phyloP scores from a whole-genome alignment of 92 coral and sea anemone genomes.

The Chrysogorgia sp. region DNA sequence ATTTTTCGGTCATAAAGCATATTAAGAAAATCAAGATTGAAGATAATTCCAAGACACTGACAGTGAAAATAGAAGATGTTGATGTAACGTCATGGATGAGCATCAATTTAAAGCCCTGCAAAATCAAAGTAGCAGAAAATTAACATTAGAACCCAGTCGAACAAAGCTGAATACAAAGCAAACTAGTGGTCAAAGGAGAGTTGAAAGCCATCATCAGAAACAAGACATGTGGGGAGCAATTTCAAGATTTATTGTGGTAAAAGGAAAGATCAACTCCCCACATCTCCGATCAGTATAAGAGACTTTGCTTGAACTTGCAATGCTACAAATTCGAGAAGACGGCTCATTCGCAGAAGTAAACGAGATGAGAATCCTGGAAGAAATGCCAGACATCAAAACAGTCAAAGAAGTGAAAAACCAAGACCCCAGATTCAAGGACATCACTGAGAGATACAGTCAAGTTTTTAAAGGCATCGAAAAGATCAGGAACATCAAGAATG shows the following conservation, averaged over 20 bases:
- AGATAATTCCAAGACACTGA: background rate
- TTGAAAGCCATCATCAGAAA: no score
- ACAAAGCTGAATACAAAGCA: no score
- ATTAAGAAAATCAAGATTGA: no score
- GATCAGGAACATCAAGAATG: conserved; percentile 65
- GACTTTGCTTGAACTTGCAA: conserved; percentile 51
- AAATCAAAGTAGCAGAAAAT: conserved; percentile 27
- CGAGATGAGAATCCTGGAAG: conserved; percentile 44
- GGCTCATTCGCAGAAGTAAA: conserved; percentile 56
- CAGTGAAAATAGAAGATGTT: conserved; percentile 34
- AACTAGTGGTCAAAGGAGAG: no score
- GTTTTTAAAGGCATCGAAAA: conserved; percentile 67
- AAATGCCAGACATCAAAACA: conserved; percentile 26
- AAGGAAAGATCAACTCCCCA: conserved; percentile 54
- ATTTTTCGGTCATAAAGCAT: conserved; percentile 34
- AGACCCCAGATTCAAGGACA: background rate
- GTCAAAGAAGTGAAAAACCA: conserved; percentile 32
- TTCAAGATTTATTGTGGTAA: conserved; percentile 47
- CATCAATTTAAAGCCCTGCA: conserved; percentile 43
- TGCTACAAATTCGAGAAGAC: conserved; percentile 50
- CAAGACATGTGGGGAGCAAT: conserved; percentile 51
- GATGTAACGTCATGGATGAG: conserved; percentile 50
- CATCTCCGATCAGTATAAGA: conserved; percentile 51
- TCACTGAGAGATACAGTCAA: conserved; percentile 32
- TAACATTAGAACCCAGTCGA: conserved; percentile 33